These are phyloP conservation scores for Chaitophorus viminalis DNA, from an alignment of 2,888 invertebrate species.

Conservation along the genomic window DNA sequence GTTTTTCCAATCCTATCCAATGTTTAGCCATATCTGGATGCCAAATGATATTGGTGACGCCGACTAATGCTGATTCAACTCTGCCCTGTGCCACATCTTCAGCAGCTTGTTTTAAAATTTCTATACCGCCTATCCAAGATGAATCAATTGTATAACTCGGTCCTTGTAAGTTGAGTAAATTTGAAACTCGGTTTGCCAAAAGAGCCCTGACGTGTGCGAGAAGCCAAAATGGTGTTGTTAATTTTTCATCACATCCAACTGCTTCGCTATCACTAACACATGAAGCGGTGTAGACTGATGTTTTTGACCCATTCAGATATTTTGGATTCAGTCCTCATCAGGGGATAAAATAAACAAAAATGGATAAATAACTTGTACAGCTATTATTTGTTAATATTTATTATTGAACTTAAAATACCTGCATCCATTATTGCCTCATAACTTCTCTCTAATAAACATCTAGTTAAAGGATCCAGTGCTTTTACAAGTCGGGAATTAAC, in stretches of 20 bases:
- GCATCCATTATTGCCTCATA: conserved; percentile 70
- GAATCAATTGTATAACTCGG: conserved; percentile 74
- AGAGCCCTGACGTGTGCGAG: conserved; percentile 75
- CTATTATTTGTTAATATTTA: background rate
- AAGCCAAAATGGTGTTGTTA: conserved; percentile 72
- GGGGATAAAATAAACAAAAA: conserved; percentile 49
- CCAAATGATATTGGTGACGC: conserved; percentile 71
- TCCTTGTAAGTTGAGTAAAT: conserved; percentile 73
- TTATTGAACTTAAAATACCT: conserved; percentile 66
- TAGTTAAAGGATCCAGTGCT: conserved; percentile 69
- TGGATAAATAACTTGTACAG: conserved; percentile 9
- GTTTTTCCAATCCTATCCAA: conserved; percentile 74
- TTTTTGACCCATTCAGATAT: conserved; percentile 68
- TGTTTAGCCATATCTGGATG: conserved; percentile 74
- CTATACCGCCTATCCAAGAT: conserved; percentile 75
- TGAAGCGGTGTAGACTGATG: conserved; percentile 69
- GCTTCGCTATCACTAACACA: conserved; percentile 69
- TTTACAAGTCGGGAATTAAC: conserved; percentile 69
- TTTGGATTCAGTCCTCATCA: conserved; percentile 68
- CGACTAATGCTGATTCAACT: conserved; percentile 72
- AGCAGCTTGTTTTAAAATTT: conserved; percentile 71
- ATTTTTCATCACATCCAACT: conserved; percentile 63
- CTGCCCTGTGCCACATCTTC: conserved; percentile 67
- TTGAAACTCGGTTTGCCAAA: conserved; percentile 74
- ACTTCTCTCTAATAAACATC: conserved; percentile 68